A percentile compares a stretch with the other conserved stretches of the same genome.
Conservation (phyloP, 2,113 vertebrate species). For the Zosterops hypoxanthus region DNA sequence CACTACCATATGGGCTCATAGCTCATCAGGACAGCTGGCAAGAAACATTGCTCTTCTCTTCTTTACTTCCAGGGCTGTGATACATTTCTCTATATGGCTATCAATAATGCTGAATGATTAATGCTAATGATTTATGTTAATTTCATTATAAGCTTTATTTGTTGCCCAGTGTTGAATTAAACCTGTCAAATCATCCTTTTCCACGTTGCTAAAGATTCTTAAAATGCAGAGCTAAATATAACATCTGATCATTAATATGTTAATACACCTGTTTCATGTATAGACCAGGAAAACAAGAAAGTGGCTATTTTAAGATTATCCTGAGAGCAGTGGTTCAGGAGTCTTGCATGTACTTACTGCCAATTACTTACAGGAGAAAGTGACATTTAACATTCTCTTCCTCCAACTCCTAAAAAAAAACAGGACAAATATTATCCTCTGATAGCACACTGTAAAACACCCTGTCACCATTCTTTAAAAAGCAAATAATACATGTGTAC, state of each 20-base stretch:
- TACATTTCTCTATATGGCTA: slow-evolving; percentile 70
- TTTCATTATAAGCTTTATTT: slow-evolving; percentile 82
- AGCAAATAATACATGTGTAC: not conserved
- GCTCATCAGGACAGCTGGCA: slow-evolving; percentile 72
- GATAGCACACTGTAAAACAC: not conserved
- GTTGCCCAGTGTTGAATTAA: slow-evolving; percentile 76
- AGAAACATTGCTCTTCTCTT: slow-evolving; percentile 61
- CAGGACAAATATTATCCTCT: not conserved
- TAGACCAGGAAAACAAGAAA: slow-evolving; percentile 15
- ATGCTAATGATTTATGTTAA: slow-evolving; percentile 83
- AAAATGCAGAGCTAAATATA: slow-evolving; percentile 72
- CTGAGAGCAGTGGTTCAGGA: not conserved
- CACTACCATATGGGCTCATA: slow-evolving; percentile 57
- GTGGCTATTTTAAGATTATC: slow-evolving; percentile 3
- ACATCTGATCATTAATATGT: slow-evolving; percentile 69
- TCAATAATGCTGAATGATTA: slow-evolving; percentile 78
- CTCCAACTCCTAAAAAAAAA: not conserved
- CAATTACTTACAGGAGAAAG: not conserved
- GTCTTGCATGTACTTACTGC: not conserved
- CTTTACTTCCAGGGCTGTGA: slow-evolving; percentile 64
- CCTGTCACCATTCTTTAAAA: not conserved
- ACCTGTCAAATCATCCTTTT: slow-evolving; percentile 74
- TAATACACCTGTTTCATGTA: slow-evolving; percentile 52
- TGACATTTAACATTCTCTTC: not conserved
- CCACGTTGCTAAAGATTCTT: slow-evolving; percentile 65